phyloP scores from a whole-genome alignment of 1,140 invertebrate species.

The Propsilocerus akamusi region DNA sequence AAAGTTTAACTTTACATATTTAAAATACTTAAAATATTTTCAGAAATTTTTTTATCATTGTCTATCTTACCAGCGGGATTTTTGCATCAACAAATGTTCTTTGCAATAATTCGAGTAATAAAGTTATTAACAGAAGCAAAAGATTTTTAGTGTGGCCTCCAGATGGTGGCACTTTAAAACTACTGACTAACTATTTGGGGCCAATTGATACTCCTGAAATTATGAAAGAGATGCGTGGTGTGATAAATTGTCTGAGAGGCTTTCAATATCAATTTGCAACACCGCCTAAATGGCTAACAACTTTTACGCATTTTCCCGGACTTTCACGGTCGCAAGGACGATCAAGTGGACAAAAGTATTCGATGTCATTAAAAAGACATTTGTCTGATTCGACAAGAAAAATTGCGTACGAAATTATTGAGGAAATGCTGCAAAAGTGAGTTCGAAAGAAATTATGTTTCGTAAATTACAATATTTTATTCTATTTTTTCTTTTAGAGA shows the following conservation, averaged over 20 bases:
- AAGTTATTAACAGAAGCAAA: neutral
- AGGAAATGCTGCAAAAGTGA: neutral
- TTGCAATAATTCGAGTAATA: neutral
- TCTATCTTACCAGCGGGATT: too few relatives aligned
- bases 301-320: neutral
- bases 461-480: too few relatives aligned
- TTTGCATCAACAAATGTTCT: too few relatives aligned
- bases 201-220: neutral
- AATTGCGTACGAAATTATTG: neutral
- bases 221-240: neutral
- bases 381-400: neutral
- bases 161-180: neutral
- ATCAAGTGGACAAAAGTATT: neutral
- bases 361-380: neutral
- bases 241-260: neutral
- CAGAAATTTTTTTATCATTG: too few relatives aligned
- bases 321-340: neutral
- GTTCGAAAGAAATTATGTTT: too few relatives aligned
- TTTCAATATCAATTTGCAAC: neutral
- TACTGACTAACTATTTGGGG: neutral
- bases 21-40: too few relatives aligned
- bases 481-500: too few relatives aligned
- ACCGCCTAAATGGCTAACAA: neutral
- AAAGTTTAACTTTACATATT: too few relatives aligned
- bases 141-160: neutral